Evolutionary conservation across 2,888 invertebrate species (phyloP).

Genomic region (Encarsia formosa): DNA sequence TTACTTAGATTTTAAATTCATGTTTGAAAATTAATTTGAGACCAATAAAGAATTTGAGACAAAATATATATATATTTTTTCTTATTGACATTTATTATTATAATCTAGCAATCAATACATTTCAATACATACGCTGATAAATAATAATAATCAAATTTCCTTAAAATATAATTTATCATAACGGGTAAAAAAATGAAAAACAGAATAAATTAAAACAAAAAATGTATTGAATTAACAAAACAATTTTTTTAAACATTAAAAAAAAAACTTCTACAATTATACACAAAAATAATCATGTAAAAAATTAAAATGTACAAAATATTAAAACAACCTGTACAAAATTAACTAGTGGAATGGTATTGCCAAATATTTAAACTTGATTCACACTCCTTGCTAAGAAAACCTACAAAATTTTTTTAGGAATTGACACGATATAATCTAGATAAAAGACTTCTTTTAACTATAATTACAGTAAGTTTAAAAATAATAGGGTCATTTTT

Average conservation of each 20-base stretch:
- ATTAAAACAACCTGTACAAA: too few relatives aligned
- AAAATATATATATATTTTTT: neutral
- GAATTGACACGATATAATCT: conserved; percentile 24
- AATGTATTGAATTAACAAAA: conserved; percentile 24
- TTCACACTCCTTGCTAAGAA: conserved; percentile 23
- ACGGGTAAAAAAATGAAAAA: conserved; percentile 24
- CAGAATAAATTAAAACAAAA: conserved; percentile 16
- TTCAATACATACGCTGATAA: conserved; percentile 11
- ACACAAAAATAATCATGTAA: too few relatives aligned
- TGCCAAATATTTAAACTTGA: conserved; percentile 19
- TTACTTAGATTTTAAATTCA: too few relatives aligned
- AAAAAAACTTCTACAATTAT: too few relatives aligned
- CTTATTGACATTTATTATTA: conserved; percentile 25
- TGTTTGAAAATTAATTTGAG: too few relatives aligned
- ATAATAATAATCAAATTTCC: too few relatives aligned
- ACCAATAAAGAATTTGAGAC: too few relatives aligned
- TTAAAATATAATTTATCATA: too few relatives aligned
- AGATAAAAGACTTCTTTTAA: neutral
- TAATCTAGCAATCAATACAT: conserved; percentile 25
- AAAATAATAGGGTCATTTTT: too few relatives aligned
- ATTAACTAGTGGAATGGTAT: too few relatives aligned
- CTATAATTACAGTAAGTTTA: neutral
- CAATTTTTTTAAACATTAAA: conserved; percentile 18
- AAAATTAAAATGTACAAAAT: too few relatives aligned
- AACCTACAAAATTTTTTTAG: conserved; percentile 23